Evolutionary conservation across 2,888 invertebrate genomes (phyloP), one percentile per base, ranked within the genome.

Genomic region (Eupithecia subumbrata): DNA sequence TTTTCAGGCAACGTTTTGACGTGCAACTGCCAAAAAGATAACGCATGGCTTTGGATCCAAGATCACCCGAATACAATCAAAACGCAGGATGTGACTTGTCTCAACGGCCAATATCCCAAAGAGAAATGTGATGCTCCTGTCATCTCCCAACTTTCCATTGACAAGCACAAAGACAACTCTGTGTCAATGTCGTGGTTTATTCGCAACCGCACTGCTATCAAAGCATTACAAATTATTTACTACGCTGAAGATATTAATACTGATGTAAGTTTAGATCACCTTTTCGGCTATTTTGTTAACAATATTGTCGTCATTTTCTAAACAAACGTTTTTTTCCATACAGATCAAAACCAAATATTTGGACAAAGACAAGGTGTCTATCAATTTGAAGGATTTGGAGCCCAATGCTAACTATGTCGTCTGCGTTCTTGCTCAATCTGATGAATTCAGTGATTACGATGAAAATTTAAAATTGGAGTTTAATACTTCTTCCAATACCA

Each of bases 21-120:
- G 86, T 99, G 98, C 93, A 97, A 96, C 87, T 99, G 98, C 91
- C 97, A 98, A 89, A 97, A 97, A 84, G 97, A 98, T 89, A 98
- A 98, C 89, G 96, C 98, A 56, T 98, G 98, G 98, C 97, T 98
- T 88, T 99, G 98, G 98, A 95, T 98, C 83, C 96, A 98, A 87
- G 97, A 98, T 90, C 98, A 99, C 93, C 97, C 97, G 18, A 93
- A 91, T 86, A 91, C 92, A 79, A 89, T 95, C 73, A 92, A 92
- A 80, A 84, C 90, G 5, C 90, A 87, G 76, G 85, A 89, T 72
- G 89, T 92, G 4, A 86, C 89, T 68, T 95, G 95, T 75, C 79
- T 89, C 22, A 92, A 94, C 76, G 87, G 92, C 78, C 93, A 94
- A 78, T 92, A 93, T 82, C 94, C 94, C 3, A 92, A 88, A 80